Evolutionary conservation across 2,113 vertebrate genomes (phyloP), one percentile per base, ranked within the genome.

Genomic region (Sinocyclocheilus anophthalmus): DNA sequence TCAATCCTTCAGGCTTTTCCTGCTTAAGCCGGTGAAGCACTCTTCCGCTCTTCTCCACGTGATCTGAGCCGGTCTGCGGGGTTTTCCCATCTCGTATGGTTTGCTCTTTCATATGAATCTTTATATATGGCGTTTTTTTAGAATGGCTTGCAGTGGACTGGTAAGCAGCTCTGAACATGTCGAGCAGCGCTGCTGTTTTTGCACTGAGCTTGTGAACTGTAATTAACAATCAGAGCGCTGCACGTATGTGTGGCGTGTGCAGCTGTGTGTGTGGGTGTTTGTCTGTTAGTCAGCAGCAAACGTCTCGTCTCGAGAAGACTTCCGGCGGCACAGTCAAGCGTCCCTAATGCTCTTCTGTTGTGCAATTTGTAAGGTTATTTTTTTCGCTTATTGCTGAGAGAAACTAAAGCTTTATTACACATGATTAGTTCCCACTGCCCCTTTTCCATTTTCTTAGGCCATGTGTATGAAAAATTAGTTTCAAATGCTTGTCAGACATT

Each of bases 391-490:
- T 88, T 88, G 90, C 90, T 90, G 65, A 70, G n/a, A 80, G 87
- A 91, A 92, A 91, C 90, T 87, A 91, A 91, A 90, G 85, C 87
- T 90, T 90, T 91, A 90, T 90, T 87, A 84, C 89, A 90, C 90
- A 87, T 89, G 90, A 93, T 92, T 91, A 88, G 83, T 88, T 90
- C 88, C 92, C 88, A 59, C 90, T 85, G 76, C 84, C 87, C 84
- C 59, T 90, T 81, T 85, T 86, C 81, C 67, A 45, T 91, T 86
- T 92, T 90, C 90, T 85, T 69, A 57, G 90, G 88, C 87, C 24
- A 69, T 63, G 83, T 81, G 45, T 92, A 90, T 91, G 83, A 91
- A 90, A 90, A 86, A 90, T 92, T 76, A 82, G 75, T 48, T 59
- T 83, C 83, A 16, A 83, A 83, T 72, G 45, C 88, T 73, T 89